Percentiles rank a stretch among this genome's conserved stretches.
Evolutionary conservation across 2,797 vertebrate genomes (phyloP).

Genomic region (Hydrophis major): DNA sequence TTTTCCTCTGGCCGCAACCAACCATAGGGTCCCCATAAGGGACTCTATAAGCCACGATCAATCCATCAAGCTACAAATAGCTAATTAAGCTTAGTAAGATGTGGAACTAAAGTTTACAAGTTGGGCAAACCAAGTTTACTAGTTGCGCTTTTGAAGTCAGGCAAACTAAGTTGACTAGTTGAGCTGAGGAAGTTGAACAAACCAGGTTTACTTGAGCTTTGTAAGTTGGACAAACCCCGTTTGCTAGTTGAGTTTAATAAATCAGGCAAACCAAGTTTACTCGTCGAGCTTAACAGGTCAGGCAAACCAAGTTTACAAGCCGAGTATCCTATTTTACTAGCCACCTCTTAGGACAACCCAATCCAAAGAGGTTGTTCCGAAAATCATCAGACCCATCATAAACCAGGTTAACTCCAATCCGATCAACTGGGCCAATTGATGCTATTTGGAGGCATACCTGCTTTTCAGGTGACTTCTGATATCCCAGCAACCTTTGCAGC

Average conservation of each 20-base stretch:
- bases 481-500: neutral
- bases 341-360: no score
- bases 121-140: neutral
- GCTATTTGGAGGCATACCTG: neutral
- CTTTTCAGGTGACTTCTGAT: neutral
- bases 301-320: no score
- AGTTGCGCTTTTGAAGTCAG: neutral
- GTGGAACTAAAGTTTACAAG: no score
- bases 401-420: neutral
- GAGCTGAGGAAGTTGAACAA: neutral
- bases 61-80: no score
- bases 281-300: no score
- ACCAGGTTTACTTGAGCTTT: neutral
- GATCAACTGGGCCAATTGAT: neutral
- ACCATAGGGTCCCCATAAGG: no score
- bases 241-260: neutral
- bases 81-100: no score
- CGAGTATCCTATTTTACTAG: no score
- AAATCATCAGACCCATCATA: neutral
- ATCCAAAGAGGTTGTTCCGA: neutral
- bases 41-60: no score
- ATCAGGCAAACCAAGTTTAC: neutral
- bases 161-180: no score
- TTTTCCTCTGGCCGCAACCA: no score
- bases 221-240: no score